Evolutionary conservation across 2,797 vertebrate genomes (phyloP).

Genomic region (Lepus oiostolus): DNA sequence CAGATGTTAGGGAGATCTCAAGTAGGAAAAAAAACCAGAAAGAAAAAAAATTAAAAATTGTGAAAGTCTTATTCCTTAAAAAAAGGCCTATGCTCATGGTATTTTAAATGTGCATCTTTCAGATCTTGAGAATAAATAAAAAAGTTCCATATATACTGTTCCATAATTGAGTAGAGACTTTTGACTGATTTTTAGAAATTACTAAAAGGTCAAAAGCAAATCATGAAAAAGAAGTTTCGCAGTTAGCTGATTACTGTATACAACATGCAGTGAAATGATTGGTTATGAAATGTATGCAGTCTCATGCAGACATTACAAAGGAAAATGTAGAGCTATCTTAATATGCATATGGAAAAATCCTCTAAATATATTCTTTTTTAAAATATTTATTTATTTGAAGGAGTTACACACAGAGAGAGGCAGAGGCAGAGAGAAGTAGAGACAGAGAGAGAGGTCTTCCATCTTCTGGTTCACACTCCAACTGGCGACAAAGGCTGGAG

Average conservation of each 20-base stretch:
- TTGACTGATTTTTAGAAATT: slow-evolving; percentile 3
- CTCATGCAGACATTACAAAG: background rate
- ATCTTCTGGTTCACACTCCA: too few relatives aligned
- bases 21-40: background rate
- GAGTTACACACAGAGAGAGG: too few relatives aligned
- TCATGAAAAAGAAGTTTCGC: background rate
- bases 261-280: background rate
- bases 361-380: background rate
- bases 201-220: background rate
- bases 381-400: too few relatives aligned
- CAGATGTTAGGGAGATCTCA: background rate
- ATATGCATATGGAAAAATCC: background rate
- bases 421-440: too few relatives aligned
- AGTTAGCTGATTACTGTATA: background rate
- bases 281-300: background rate
- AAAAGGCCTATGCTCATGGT: background rate
- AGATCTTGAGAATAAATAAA: background rate
- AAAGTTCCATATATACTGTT: background rate
- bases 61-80: background rate
- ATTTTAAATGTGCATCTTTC: background rate
- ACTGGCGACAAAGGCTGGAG: too few relatives aligned
- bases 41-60: background rate
- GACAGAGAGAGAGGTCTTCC: too few relatives aligned
- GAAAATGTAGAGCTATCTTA: background rate
- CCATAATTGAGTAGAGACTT: background rate